Evolutionary conservation across 2,797 vertebrate genomes (phyloP), one percentile per base, ranked within the genome.

Genomic region (Tamandua tetradactyla): DNA sequence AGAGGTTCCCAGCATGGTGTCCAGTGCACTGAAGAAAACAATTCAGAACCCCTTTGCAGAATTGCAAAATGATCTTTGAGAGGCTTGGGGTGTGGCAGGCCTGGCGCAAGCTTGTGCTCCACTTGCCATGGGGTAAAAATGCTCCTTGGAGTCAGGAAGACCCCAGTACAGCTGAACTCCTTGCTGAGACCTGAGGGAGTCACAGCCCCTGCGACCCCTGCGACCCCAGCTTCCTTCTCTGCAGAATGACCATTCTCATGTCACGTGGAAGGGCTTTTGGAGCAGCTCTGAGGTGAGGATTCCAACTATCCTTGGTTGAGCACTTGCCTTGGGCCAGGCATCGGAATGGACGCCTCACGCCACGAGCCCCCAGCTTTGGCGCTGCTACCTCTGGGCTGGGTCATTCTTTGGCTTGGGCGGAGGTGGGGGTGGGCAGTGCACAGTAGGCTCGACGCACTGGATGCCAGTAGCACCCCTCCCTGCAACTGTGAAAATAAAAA

Each of bases 191-290:
- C 5, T n/a, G 35, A 81, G 23, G 30, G 20, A 27, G 52, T 37
- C 7, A 1, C 47, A 44, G 49, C 22, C n/a, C 4, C 22, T 87
- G 11, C 1, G 71, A 44, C 55, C n/a, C 4, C 22, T 87, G 11
- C 1, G 71, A 44, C 55, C 80, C 84, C 32, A 62, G 42, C 30
- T 62, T 47, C 37, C 66, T 35, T 59, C 74, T 40, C 49, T 57
- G 62, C n/a, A 52, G 30, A 17, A 2, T 0, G 20, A 10, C 0
- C 8, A 22, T 44, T 9, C 0, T 37, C 23, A 1, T 7, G 27
- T 62, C 44, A 17, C 35, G 40, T n/a, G 2, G 0, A 9, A 4
- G 30, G 68, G 68, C 74, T 49, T 7, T 32, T 59, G 86, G 76
- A 49, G n/a, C 57, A 10, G 0, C 76, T 88, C 47, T 9, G 25